Conservation (phyloP, 2,797 vertebrate species). For the Diplodus puntazzo region DNA sequence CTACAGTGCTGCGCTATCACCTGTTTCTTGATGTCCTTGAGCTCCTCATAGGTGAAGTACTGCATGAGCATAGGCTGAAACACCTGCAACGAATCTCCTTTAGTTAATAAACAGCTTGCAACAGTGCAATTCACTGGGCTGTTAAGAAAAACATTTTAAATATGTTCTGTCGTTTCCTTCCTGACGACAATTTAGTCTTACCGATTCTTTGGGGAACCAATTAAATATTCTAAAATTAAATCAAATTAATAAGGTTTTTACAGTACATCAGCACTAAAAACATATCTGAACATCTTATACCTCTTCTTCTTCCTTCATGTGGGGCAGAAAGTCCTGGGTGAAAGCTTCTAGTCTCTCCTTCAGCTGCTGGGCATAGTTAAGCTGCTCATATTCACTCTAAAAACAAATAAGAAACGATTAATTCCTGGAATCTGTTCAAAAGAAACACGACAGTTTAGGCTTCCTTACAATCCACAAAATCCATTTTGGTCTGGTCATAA, state of each 20-base stretch:
- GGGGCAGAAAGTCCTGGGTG: constrained; percentile 98
- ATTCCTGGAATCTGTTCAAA: not conserved
- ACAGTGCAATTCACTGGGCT: not conserved
- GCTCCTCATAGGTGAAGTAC: constrained; percentile 98
- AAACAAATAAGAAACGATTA: constrained; percentile 50
- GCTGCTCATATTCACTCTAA: constrained; percentile 96
- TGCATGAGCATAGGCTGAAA: constrained; percentile 99
- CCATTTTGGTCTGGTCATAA: not conserved
- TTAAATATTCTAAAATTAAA: too few relatives aligned
- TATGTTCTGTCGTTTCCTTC: not conserved
- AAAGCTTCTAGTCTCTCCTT: constrained; percentile 97
- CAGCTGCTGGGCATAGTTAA: constrained; percentile 97
- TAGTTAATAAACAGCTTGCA: constrained; percentile 37
- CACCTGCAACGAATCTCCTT: constrained; percentile 85
- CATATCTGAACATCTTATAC: constrained; percentile 75
- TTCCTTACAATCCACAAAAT: not conserved
- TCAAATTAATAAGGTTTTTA: too few relatives aligned
- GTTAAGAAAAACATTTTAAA: not conserved
- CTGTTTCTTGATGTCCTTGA: constrained; percentile 99
- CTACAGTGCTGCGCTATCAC: constrained; percentile 96
- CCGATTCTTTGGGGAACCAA: not conserved
- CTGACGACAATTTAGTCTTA: constrained; percentile 22
- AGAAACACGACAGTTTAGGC: not conserved
- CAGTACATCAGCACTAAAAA: not conserved
- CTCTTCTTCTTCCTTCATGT: constrained; percentile 99